Conservation (phyloP, 2,888 invertebrate genomes). For the Iselma pallidipennis region DNA sequence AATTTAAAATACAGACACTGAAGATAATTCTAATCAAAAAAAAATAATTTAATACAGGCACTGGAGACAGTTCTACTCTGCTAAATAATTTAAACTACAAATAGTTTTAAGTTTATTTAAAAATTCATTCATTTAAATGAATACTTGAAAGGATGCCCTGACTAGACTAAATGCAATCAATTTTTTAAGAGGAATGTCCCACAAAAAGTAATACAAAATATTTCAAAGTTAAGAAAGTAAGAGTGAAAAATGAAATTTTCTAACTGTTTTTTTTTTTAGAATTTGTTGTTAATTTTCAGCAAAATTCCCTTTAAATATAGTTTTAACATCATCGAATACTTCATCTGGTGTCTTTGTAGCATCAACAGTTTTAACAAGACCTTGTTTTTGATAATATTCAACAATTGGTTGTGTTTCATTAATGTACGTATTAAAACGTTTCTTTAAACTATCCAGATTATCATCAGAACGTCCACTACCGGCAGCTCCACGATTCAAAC, state of each 20-base stretch:
- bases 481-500: conserved; percentile 81
- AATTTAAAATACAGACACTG: neutral
- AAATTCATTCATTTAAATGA: too few relatives aligned
- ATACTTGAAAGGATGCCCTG: conserved; percentile 9
- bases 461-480: conserved; percentile 95
- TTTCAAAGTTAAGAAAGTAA: neutral
- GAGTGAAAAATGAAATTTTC: neutral
- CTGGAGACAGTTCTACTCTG: neutral
- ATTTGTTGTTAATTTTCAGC: neutral
- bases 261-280: neutral
- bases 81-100: neutral
- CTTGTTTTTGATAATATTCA: conserved; percentile 71
- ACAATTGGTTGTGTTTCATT: conserved; percentile 91
- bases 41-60: neutral
- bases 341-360: conserved; percentile 68
- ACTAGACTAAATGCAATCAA: conserved; percentile 22
- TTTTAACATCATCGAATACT: conserved; percentile 59
- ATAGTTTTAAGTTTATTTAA: neutral
- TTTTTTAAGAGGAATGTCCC: conserved; percentile 17
- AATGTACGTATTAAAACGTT: conserved; percentile 83
- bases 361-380: conserved; percentile 76
- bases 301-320: conserved; percentile 36
- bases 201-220: neutral
- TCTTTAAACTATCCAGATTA: conserved; percentile 84
- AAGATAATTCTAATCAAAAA: neutral